phyloP scores from a whole-genome alignment of 2,113 vertebrate species.

The Thomomys bottae region DNA sequence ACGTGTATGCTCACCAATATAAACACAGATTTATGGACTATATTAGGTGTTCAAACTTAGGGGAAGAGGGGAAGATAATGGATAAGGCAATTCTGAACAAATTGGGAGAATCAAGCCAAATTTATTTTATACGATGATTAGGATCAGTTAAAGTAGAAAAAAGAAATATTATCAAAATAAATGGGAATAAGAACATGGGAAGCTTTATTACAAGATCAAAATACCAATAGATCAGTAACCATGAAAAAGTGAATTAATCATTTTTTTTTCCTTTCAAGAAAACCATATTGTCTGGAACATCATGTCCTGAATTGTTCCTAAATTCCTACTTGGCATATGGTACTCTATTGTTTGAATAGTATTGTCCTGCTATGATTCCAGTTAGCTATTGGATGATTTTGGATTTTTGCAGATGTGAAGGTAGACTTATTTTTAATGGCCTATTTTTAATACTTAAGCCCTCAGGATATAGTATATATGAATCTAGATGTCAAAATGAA shows the following conservation, averaged over 20 bases:
- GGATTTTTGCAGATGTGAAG: not conserved
- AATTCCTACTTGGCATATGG: not conserved
- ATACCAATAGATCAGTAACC: not conserved
- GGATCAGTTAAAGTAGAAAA: conserved; percentile 24
- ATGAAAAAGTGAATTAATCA: not conserved
- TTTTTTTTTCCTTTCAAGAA: conserved; percentile 8
- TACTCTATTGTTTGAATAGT: not conserved
- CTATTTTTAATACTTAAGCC: not conserved
- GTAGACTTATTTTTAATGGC: not conserved
- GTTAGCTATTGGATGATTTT: not conserved
- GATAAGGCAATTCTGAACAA: not conserved
- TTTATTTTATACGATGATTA: not conserved
- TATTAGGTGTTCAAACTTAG: not conserved
- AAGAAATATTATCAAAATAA: conserved; percentile 8
- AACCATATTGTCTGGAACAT: not conserved
- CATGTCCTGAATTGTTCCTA: not conserved
- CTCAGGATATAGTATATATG: not conserved
- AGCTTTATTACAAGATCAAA: not conserved
- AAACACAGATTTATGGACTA: not conserved
- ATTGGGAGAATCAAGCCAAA: not conserved
- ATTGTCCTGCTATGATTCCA: not conserved
- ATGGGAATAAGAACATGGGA: not conserved
- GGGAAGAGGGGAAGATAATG: not conserved
- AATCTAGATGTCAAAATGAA: not conserved
- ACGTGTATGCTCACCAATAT: not conserved